Conservation (phyloP, 1,140 invertebrate genomes). For the Amyelois transitella region DNA sequence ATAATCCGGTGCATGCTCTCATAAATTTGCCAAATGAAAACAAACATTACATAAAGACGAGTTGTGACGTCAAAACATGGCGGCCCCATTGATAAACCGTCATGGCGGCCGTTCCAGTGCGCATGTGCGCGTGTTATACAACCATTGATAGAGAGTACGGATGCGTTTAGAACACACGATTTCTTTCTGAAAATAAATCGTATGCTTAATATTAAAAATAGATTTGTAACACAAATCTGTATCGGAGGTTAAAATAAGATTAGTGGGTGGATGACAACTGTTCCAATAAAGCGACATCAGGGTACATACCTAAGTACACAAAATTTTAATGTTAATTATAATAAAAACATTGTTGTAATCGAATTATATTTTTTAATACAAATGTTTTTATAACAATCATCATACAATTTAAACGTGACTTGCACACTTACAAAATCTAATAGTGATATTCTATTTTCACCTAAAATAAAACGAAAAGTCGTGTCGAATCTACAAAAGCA, state of each 20-base stretch:
- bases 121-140: conserved; percentile 44
- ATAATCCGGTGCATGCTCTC: conserved; percentile 8
- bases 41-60: conserved; percentile 46
- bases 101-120: conserved; percentile 35
- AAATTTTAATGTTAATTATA: not conserved
- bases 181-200: no score
- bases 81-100: conserved; percentile 59
- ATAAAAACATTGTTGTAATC: no score
- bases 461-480: conserved; percentile 8
- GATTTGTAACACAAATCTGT: no score
- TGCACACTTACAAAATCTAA: not conserved
- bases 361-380: no score
- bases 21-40: conserved; percentile 36
- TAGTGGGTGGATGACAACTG: no score
- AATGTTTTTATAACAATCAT: no score
- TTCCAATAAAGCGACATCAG: no score
- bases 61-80: conserved; percentile 69
- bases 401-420: no score
- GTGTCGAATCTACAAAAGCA: conserved; percentile 22
- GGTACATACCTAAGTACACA: no score
- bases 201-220: no score
- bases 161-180: conserved; percentile 27
- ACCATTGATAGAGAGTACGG: conserved; percentile 55
- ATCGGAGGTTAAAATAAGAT: no score
- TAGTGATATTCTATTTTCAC: not conserved